These are phyloP conservation scores for Drosophila cardini DNA, from an alignment of 1,140 invertebrate species.

Conservation along the genomic window DNA sequence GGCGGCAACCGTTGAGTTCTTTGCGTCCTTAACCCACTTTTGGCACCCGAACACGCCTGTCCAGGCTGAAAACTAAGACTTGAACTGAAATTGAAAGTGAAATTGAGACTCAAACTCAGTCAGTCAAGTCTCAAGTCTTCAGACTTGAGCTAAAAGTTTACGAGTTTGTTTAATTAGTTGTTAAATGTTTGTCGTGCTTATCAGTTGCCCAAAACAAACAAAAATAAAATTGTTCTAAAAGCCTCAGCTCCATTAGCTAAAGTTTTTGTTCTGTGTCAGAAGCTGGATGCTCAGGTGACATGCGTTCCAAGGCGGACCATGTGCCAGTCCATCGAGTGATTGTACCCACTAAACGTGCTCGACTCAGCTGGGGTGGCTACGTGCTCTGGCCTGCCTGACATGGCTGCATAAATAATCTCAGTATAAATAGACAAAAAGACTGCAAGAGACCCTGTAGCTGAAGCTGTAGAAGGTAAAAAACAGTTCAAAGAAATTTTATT, in stretches of 20 bases:
- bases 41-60: constrained; percentile 36
- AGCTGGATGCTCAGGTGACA: constrained; percentile 47
- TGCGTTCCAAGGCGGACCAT: constrained; percentile 48
- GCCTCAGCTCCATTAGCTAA: constrained; percentile 57
- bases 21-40: constrained; percentile 74
- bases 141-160: constrained; percentile 34
- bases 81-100: constrained; percentile 30
- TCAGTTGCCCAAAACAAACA: constrained; percentile 57
- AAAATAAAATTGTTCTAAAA: constrained; percentile 61
- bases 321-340: constrained; percentile 55
- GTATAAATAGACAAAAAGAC: too few species aligned
- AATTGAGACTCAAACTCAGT: neutral
- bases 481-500: too few species aligned
- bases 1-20: constrained; percentile 69
- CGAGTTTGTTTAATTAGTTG: constrained; percentile 79
- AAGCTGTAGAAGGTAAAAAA: too few species aligned
- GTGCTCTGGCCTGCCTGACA: constrained; percentile 31
- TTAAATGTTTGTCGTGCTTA: constrained; percentile 80
- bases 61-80: constrained; percentile 10
- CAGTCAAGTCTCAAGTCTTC: neutral
- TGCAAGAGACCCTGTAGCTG: too few species aligned
- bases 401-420: constrained; percentile 7
- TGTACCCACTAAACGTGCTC: constrained; percentile 65
- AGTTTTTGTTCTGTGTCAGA: neutral
- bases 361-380: constrained; percentile 26